These are phyloP conservation scores for Cetoscarus ocellatus DNA, from an alignment of 2,797 vertebrate genomes.

Conservation along the genomic window DNA sequence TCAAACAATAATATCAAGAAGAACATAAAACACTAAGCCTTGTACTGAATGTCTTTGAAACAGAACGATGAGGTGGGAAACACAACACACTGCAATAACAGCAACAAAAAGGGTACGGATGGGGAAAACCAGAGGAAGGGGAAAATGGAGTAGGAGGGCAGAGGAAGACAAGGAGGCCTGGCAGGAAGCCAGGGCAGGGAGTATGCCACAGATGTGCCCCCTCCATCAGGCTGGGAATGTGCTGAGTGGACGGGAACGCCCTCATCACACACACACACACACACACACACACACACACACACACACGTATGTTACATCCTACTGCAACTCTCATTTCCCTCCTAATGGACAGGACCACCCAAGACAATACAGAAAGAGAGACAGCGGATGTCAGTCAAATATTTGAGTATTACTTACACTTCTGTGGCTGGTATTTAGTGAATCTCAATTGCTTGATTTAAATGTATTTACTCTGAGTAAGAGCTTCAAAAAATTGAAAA, in stretches of 20 bases:
- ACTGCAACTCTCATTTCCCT: slow-evolving; percentile 15
- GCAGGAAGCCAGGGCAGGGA: slow-evolving; percentile 52
- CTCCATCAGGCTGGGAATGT: slow-evolving; percentile 53
- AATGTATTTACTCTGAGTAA: not conserved
- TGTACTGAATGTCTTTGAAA: no score
- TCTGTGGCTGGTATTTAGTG: not conserved
- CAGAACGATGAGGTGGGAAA: no score
- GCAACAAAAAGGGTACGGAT: not conserved
- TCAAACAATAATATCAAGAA: no score
- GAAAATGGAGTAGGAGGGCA: slow-evolving; percentile 7
- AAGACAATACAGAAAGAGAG: slow-evolving; percentile 10
- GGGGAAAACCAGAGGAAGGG: slow-evolving; percentile 31
- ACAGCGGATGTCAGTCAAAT: slow-evolving; percentile 13
- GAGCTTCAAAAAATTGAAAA: no score
- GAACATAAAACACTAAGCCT: no score
- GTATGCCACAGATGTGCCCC: slow-evolving; percentile 76
- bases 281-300: slow-evolving; percentile 11
- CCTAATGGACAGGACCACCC: slow-evolving; percentile 42
- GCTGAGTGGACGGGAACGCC: slow-evolving; percentile 70
- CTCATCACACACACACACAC: slow-evolving; percentile 16
- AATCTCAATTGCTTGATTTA: not conserved
- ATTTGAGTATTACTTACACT: not conserved
- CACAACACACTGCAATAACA: not conserved
- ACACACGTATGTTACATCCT: slow-evolving; percentile 3
- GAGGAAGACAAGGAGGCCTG: slow-evolving; percentile 43